phyloP scores from a whole-genome alignment of 2,113 vertebrate species.

The Sporophila hypoxantha region DNA sequence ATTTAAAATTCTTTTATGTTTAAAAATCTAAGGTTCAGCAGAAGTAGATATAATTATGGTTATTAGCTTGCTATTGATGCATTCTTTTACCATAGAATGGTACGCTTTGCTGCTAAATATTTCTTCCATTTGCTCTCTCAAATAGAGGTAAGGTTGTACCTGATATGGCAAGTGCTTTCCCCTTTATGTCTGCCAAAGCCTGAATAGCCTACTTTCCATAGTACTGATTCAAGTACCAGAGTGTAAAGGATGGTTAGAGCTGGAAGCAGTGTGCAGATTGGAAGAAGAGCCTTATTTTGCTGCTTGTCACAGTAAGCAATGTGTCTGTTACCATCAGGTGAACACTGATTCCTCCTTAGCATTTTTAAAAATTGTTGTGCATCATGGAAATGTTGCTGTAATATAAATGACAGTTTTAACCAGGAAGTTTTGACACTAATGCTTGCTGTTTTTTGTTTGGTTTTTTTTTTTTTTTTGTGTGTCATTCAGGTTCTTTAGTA shows the following conservation, averaged over 20 bases:
- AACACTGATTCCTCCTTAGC: not conserved
- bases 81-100: not conserved
- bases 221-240: not conserved
- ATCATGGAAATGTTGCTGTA: not conserved
- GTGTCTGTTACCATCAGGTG: not conserved
- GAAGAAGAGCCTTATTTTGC: not conserved
- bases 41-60: not conserved
- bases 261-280: not conserved
- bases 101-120: not conserved
- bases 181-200: not conserved
- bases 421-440: not conserved
- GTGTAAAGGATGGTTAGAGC: not conserved
- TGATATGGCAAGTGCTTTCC: not conserved
- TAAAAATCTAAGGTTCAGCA: not conserved
- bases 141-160: not conserved
- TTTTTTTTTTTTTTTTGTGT: not conserved
- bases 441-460: not conserved
- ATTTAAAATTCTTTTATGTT: not conserved
- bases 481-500: not conserved
- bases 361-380: not conserved
- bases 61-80: not conserved
- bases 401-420: not conserved
- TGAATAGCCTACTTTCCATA: not conserved
- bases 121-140: not conserved
- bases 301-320: not conserved